phyloP scores from a whole-genome alignment of 2,888 invertebrate species.

The Netelia virgata region DNA sequence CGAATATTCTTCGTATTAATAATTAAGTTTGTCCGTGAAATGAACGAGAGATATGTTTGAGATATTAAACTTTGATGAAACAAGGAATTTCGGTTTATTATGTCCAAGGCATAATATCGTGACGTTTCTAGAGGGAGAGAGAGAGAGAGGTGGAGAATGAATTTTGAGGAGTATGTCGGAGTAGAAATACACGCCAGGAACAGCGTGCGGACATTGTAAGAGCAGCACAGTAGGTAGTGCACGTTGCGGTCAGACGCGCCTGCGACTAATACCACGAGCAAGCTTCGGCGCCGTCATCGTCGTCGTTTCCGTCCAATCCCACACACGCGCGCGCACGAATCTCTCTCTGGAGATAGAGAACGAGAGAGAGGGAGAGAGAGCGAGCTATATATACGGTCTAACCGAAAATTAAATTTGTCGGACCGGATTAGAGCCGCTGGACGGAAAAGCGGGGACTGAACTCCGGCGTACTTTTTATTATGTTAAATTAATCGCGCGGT shows the following conservation, averaged over 20 bases:
- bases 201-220: slow-evolving; percentile 44
- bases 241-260: slow-evolving; percentile 53
- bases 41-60: too few relatives aligned
- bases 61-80: too few relatives aligned
- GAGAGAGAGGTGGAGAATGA: neutral
- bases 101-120: too few relatives aligned
- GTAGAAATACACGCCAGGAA: slow-evolving; percentile 39
- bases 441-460: slow-evolving; percentile 38
- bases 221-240: slow-evolving; percentile 49
- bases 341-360: slow-evolving; percentile 37
- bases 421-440: slow-evolving; percentile 72
- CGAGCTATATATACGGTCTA: slow-evolving; percentile 60
- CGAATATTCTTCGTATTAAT: too few relatives aligned
- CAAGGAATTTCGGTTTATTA: too few relatives aligned
- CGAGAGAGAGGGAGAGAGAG: neutral
- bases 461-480: slow-evolving; percentile 77
- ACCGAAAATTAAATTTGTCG: slow-evolving; percentile 80
- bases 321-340: slow-evolving; percentile 18
- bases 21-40: too few relatives aligned
- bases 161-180: slow-evolving; percentile 20
- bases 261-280: slow-evolving; percentile 47
- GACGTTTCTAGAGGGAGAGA: neutral
- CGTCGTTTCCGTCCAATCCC: slow-evolving; percentile 54
- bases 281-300: slow-evolving; percentile 35
- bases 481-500: slow-evolving; percentile 77